Conservation (phyloP, 2,113 vertebrate species). For the Platycercus adscitus region DNA sequence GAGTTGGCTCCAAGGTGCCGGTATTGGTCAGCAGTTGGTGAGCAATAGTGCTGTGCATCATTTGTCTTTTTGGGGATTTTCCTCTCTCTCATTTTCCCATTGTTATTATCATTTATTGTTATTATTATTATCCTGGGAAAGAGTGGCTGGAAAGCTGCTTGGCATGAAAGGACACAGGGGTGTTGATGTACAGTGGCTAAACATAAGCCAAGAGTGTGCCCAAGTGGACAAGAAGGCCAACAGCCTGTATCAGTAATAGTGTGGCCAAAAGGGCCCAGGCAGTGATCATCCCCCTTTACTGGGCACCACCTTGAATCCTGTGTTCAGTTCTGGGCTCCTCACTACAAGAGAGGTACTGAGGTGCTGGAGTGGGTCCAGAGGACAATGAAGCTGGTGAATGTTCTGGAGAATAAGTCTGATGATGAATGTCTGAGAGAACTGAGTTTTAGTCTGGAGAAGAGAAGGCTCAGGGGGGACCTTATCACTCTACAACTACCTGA, state of each 20-base stretch:
- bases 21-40: neutral
- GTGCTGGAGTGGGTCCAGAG: neutral
- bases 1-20: neutral
- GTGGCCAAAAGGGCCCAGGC: neutral
- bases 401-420: neutral
- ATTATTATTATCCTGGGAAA: neutral
- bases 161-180: neutral
- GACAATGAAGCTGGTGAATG: neutral
- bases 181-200: neutral
- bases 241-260: neutral
- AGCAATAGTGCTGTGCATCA: neutral
- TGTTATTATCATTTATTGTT: neutral
- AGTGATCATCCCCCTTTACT: neutral
- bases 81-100: neutral
- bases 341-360: neutral
- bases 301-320: neutral
- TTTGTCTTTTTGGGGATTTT: neutral
- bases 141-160: neutral
- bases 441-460: neutral
- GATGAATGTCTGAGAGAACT: neutral
- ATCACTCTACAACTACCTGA: neutral
- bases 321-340: neutral
- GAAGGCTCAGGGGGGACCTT: neutral
- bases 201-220: neutral
- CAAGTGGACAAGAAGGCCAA: neutral